A percentile compares a stretch with the other conserved stretches of the same genome.
These are phyloP conservation scores for Bucorvus abyssinicus DNA, from an alignment of 2,797 vertebrate genomes.

Conservation along the genomic window DNA sequence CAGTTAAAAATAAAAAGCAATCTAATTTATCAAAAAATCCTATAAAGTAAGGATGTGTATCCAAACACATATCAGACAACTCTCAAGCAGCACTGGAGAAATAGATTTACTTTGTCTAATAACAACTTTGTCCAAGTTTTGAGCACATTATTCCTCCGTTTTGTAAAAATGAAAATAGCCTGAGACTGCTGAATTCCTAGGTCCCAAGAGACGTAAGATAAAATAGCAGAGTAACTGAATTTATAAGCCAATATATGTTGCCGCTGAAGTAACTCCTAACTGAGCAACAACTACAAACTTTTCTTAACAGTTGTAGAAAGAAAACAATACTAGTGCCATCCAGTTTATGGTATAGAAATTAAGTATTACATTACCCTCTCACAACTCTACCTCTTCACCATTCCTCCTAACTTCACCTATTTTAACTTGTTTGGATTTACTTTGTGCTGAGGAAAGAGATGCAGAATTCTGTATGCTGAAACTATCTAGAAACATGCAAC, in stretches of 20 bases:
- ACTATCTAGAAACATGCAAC: neutral
- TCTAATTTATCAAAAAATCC: neutral
- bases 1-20: neutral
- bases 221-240: neutral
- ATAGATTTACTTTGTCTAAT: neutral
- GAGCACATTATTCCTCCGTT: neutral
- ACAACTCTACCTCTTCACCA: neutral
- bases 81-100: neutral
- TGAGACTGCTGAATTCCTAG: neutral
- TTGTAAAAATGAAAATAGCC: conserved; percentile 21
- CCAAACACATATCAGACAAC: neutral
- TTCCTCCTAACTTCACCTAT: neutral
- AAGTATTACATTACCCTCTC: neutral
- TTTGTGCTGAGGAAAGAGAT: neutral
- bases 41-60: neutral
- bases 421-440: neutral
- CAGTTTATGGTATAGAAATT: neutral
- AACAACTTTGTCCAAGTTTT: neutral
- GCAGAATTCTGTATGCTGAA: neutral
- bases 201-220: neutral
- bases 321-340: neutral
- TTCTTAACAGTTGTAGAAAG: neutral
- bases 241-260: neutral
- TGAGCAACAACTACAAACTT: neutral
- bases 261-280: neutral